A percentile compares a stretch with the other conserved stretches of the same genome.
These are phyloP conservation scores for Esperia sulphurella DNA, from an alignment of 2,888 invertebrate genomes.

Conservation along the genomic window DNA sequence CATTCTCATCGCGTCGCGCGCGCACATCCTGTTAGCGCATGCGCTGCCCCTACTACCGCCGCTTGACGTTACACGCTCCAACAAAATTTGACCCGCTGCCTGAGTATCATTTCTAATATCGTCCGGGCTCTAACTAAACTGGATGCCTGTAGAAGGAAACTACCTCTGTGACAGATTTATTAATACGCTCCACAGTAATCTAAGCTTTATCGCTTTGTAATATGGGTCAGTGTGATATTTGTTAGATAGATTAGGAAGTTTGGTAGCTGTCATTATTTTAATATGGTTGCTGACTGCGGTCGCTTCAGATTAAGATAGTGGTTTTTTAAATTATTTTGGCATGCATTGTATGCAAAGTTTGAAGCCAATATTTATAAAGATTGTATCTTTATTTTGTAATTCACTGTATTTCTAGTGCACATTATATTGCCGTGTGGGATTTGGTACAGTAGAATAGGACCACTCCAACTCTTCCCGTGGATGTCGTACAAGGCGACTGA, in stretches of 20 bases:
- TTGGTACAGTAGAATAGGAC: too few species aligned
- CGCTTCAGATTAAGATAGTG: constrained; percentile 16
- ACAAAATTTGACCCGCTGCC: not conserved
- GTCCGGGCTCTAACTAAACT: not conserved
- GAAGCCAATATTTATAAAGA: not conserved
- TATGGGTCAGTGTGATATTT: not conserved
- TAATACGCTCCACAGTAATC: not conserved
- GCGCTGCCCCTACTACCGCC: not conserved
- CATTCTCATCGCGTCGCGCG: constrained; percentile 30
- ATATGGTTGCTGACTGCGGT: not conserved
- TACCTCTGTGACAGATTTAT: not conserved
- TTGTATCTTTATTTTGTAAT: not conserved
- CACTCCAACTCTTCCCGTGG: too few species aligned
- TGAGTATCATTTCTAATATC: not conserved
- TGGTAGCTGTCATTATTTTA: not conserved
- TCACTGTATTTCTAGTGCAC: too few species aligned
- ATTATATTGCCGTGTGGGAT: too few species aligned
- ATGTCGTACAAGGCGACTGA: too few species aligned
- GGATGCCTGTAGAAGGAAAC: not conserved
- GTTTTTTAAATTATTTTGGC: constrained; percentile 16
- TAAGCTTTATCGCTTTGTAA: not conserved
- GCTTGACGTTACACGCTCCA: not conserved
- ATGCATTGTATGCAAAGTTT: constrained; percentile 29
- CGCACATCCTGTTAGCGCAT: constrained; percentile 33
- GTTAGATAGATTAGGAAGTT: not conserved